Base-by-base conservation (phyloP, 1,140 invertebrate genomes). In the Nymphalis io region DNA sequence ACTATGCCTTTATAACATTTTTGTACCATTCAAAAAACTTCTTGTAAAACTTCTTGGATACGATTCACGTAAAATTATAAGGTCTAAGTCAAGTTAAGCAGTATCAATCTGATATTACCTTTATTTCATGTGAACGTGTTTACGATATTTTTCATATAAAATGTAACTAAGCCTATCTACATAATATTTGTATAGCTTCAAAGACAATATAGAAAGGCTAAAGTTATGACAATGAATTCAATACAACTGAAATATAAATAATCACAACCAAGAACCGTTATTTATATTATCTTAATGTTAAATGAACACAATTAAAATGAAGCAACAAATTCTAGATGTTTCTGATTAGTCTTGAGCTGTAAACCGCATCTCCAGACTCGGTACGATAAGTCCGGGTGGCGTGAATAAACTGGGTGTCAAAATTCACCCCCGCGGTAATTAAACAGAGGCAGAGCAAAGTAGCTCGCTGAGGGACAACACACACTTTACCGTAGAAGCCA, bases 391-490 rank as follows among this genome's bases (percentile, higher is more conserved):
- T 75, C 72, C 58, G 18, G 59, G 66, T 57, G 67, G 70, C 60
- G 68, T 72, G 74, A 81, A 81, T 76, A 75, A 81, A 77, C 76
- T 71, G 72, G 72, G 65, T 78, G 81, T 81, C 79, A 84, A 76
- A 78, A 81, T 76, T 81, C 72, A 75, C 70, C 82, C 79, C 75
- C 71, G 67, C 70, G 74, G 78, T 82, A 82, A 85, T 85, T 85
- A 82, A 84, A 77, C 75, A 72, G 66, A 60, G 76, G 74, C 51
- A 65, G 68, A 73, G 68, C 51, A 15, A 33, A 57, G 39, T 57
- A 59, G 27, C 23, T 27, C 23, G 62, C 59, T 53, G 15, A 58
- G 60, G 60, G 68, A 64, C 12, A 27, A 57, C 23, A 60, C 60
- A 74, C 58, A 61, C 67, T 67, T 59, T 51, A 33, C 27, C 51